A percentile compares a stretch with the other conserved stretches of the same genome.
Conservation (phyloP, 2,797 vertebrate species). For the Leptoclinus maculatus region DNA sequence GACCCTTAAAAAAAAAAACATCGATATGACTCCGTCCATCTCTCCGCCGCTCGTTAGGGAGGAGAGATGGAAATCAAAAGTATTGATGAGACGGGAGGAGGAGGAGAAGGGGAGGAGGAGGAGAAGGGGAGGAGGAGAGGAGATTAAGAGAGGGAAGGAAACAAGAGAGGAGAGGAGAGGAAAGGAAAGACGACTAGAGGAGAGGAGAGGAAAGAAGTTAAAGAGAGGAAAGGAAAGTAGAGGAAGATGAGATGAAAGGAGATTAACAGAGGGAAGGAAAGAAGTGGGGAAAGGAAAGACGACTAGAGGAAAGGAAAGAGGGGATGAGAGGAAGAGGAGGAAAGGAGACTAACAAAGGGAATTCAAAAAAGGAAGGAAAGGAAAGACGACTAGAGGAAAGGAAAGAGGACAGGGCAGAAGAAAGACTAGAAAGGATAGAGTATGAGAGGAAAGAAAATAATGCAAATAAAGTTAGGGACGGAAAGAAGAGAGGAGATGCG, state of each 20-base stretch:
- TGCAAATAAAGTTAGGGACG: not conserved
- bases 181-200: too few species aligned
- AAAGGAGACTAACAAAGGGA: too few species aligned
- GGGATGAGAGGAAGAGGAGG: too few species aligned
- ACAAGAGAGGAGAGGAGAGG: not conserved
- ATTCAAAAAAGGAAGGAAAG: not conserved
- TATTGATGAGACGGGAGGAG: conserved; percentile 68
- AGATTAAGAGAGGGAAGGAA: not conserved
- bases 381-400: not conserved
- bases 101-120: conserved; percentile 1
- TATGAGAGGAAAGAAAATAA: not conserved
- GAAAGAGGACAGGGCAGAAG: not conserved
- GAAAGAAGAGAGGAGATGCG: not conserved
- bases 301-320: too few species aligned
- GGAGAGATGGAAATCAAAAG: conserved; percentile 73
- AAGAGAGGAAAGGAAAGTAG: too few species aligned
- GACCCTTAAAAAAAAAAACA: conserved; percentile 67
- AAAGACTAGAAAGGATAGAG: not conserved
- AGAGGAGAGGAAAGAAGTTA: not conserved
- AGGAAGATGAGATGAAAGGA: not conserved
- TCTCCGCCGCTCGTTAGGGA: conserved; percentile 65
- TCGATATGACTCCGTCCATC: conserved; percentile 68
- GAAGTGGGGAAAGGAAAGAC: not conserved
- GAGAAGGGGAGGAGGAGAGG: not conserved
- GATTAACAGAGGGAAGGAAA: not conserved